Percentiles rank a stretch among this genome's conserved stretches.
phyloP scores from a whole-genome alignment of 2,797 vertebrate genomes.

The Gastrophryne carolinensis region DNA sequence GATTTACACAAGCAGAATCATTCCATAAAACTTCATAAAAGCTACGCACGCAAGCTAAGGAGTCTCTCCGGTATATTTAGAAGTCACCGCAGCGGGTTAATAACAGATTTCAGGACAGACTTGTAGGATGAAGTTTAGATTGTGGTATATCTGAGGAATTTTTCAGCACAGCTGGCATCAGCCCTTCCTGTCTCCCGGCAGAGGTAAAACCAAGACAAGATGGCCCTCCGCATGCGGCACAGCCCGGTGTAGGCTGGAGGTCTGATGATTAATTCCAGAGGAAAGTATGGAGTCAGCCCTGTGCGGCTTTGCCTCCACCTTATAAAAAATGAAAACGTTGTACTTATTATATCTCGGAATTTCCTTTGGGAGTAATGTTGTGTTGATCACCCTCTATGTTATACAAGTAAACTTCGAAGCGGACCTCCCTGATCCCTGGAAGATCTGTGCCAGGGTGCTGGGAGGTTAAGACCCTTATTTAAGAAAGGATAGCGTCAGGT shows the following conservation, averaged over 20 bases:
- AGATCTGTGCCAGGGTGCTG: no score
- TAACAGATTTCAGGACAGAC: not conserved
- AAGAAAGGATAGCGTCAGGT: no score
- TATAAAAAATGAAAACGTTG: not conserved
- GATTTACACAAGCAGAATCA: no score
- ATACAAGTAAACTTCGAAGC: no score
- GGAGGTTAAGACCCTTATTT: no score
- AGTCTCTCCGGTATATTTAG: not conserved
- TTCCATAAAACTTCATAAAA: no score
- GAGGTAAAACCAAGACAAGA: not conserved
- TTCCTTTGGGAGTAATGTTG: no score
- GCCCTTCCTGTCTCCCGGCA: not conserved
- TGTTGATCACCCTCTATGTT: no score
- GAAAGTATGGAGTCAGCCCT: slow-evolving; percentile 1
- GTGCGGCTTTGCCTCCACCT: not conserved
- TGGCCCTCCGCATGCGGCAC: not conserved
- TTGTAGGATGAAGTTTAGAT: slow-evolving; percentile 13
- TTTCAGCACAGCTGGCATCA: not conserved
- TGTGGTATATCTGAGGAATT: slow-evolving; percentile 9
- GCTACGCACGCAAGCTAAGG: not conserved
- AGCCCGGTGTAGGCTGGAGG: not conserved
- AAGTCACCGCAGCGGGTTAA: not conserved
- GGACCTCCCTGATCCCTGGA: no score
- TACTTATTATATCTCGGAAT: not conserved
- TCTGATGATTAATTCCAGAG: not conserved